phyloP scores from a whole-genome alignment of 2,113 vertebrate genomes.

The Noturus placidus region DNA sequence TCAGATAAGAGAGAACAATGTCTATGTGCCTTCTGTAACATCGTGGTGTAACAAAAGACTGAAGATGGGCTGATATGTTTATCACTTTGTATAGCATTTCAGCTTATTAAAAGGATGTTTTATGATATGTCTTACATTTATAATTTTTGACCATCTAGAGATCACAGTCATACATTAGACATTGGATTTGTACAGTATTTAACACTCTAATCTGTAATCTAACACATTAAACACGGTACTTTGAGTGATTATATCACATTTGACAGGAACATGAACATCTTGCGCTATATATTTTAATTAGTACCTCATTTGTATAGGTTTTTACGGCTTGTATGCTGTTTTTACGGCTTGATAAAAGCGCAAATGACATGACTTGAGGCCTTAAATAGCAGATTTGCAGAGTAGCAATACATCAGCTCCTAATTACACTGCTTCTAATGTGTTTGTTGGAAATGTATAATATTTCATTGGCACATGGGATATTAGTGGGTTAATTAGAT shows the following conservation, averaged over 20 bases:
- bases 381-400: conserved; percentile 32
- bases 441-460: conserved; percentile 60
- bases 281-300: conserved; percentile 59
- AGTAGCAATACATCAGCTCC: conserved; percentile 58
- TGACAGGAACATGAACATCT: background rate
- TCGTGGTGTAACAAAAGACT: conserved; percentile 10
- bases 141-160: background rate
- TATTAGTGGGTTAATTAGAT: conserved; percentile 57
- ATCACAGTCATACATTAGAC: background rate
- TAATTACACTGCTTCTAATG: conserved; percentile 65
- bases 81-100: too few species aligned
- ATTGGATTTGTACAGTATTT: background rate
- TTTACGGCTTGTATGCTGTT: too few species aligned
- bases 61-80: conserved; percentile 1
- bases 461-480: conserved; percentile 57
- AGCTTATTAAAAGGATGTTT: background rate
- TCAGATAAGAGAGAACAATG: background rate
- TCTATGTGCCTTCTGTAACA: background rate
- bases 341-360: conserved; percentile 60
- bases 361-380: conserved; percentile 65
- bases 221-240: conserved; percentile 53
- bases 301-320: conserved; percentile 50
- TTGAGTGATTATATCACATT: too few species aligned
- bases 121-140: background rate
- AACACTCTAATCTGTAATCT: conserved; percentile 6